Evolutionary conservation across 1,140 invertebrate species (phyloP).

Genomic region (Cydia strobilella): DNA sequence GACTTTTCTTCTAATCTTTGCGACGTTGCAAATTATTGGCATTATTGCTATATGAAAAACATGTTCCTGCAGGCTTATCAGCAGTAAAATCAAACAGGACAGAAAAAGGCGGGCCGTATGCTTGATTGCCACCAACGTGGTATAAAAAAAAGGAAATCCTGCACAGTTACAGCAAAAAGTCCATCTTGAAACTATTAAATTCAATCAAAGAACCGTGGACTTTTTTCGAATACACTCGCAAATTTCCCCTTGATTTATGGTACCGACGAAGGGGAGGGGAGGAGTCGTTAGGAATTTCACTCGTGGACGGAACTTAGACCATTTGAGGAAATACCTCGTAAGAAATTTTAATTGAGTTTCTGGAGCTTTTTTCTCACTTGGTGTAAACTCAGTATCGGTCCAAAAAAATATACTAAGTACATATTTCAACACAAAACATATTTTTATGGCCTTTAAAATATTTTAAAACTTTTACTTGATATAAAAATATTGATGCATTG

Average conservation of each 20-base stretch:
- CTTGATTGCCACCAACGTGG: no score
- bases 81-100: no score
- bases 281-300: slow-evolving; percentile 34
- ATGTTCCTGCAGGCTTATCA: no score
- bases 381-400: background rate
- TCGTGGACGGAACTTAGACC: slow-evolving; percentile 32
- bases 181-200: slow-evolving; percentile 29
- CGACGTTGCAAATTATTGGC: no score
- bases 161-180: background rate
- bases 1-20: no score
- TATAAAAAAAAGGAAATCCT: slow-evolving; percentile 5
- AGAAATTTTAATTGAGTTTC: slow-evolving; percentile 32
- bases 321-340: slow-evolving; percentile 29
- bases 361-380: slow-evolving; percentile 1
- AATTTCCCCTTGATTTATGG: slow-evolving; percentile 34
- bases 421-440: no score
- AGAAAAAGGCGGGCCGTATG: no score
- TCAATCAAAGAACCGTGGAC: slow-evolving; percentile 32
- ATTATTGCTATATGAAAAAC: no score
- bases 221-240: slow-evolving; percentile 10
- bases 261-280: background rate
- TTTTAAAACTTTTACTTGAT: no score
- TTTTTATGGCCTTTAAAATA: no score
- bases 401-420: background rate
- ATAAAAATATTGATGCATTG: no score